Evolutionary conservation across 23 tunicate species (phyloP), one percentile per base, ranked within the genome.

Genomic region (Styela plicata): DNA sequence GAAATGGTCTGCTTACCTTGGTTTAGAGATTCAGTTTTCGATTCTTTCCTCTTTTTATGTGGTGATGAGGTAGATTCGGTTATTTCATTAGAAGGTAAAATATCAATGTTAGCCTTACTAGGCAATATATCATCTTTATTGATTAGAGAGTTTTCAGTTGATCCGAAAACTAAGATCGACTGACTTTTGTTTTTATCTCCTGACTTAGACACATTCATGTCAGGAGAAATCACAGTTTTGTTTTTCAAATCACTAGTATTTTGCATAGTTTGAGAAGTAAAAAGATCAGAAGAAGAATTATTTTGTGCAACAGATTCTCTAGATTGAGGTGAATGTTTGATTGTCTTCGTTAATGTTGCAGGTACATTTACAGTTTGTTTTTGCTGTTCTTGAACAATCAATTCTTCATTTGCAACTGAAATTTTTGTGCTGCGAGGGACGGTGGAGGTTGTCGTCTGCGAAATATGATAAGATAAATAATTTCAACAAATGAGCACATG

Each of bases 341-440:
- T 44, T 44, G 57, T 44, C 7, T 44, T 44, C 13, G 57, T 5
- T 44, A 44, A 13, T 44, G 57, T 44, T 13, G 57, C 7, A 5
- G 57, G 57, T 5, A 44, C 13, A 13, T 44, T 44, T 44, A 44
- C 57, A 44, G 77, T 71, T 30, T 71, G 77, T 34, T 71, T 34
- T 21, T 33, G 24, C 17, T 31, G 77, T 21, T n/a, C 24, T 22
- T 71, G 24, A 3, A 34, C 7, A 17, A 32, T 71, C 77, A 71
- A 32, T 71, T 71, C 34, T 71, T 71, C 34, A 34, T 71, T 36
- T 36, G 34, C 77, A 71, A 34, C 35, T 71, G 77, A 21, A 28
- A 34, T 71, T 33, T 71, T 34, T 29, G 77, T 28, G 77, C 77
- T 71, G 77, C 36, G 29, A 71, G 36, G 37, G 77, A 71, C 24